Base-by-base conservation (phyloP, 1,140 invertebrate species). In the Euura lappo region DNA sequence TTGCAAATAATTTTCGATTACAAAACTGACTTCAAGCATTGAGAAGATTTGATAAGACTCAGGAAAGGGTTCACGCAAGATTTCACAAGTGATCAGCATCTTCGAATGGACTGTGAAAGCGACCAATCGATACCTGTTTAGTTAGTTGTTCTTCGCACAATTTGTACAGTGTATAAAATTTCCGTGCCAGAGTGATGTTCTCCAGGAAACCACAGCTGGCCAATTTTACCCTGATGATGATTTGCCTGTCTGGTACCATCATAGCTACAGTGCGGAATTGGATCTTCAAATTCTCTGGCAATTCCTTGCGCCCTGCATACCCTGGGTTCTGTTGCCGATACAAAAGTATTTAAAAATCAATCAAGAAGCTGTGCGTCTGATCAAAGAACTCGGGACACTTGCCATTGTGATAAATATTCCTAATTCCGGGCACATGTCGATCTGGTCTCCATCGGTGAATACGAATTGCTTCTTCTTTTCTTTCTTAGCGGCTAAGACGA, bases 321-420 rank as follows among this genome's bases (percentile, higher is more conserved):
- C 97, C 97, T 46, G 97, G 97, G 91, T 99, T 99, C 97, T 97
- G 76, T 42, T 28, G 28, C 85, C 84, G 67, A 73, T 28, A 77
- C 71, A 60, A 71, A 71, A 74, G 68, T 69, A 28, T 28, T 28
- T 28, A 0, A 28, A 28, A 28, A 28, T 28, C 44, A 28, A 28
- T 28, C 28, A 28, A 28, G 28, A 28, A 28, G 1, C 28, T 28
- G 28, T 28, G 1, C 28, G 28, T 28, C 28, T 28, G 28, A 28
- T 28, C 28, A 28, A 28, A 28, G 28, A 28, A 28, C 28, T 28
- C 28, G 28, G 28, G 28, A 28, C 28, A 28, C 83, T 85, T 87
- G 97, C 96, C 97, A 99, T 99, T 11, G 97, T 99, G 74, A 99
- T 94, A 83, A 99, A 99, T 79, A 99, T 98, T 45, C 97, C 98